These are phyloP conservation scores for Sinopyrophorus schimmeli DNA, from an alignment of 2,888 invertebrate genomes.

Conservation along the genomic window DNA sequence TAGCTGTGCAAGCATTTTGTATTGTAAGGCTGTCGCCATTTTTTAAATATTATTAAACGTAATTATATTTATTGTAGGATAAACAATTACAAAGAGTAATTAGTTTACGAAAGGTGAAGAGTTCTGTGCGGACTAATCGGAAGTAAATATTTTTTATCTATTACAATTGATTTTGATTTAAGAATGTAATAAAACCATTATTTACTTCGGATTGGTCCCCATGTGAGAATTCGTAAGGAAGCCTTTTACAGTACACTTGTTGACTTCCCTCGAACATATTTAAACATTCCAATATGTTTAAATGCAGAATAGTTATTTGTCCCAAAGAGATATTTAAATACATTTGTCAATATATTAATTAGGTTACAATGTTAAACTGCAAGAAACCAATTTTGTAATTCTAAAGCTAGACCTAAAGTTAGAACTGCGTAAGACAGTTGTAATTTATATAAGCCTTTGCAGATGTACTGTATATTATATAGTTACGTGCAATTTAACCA, in stretches of 20 bases:
- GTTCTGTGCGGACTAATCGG: conserved; percentile 8
- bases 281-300: conserved; percentile 50
- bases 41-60: conserved; percentile 48
- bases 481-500: conserved; percentile 51
- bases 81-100: conserved; percentile 26
- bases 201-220: no score
- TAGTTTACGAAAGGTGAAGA: conserved; percentile 30
- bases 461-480: conserved; percentile 52
- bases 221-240: conserved; percentile 12
- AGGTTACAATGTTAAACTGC: conserved; percentile 30
- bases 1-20: conserved; percentile 46
- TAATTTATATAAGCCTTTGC: conserved; percentile 55
- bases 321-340: conserved; percentile 43
- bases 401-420: conserved; percentile 50
- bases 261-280: conserved; percentile 39
- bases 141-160: not conserved
- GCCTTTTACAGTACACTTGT: conserved; percentile 23
- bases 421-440: conserved; percentile 52
- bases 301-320: conserved; percentile 33
- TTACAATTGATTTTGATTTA: not conserved
- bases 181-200: no score
- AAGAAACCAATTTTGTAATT: conserved; percentile 50
- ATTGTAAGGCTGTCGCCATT: conserved; percentile 50
- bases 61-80: conserved; percentile 37
- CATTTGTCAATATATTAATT: conserved; percentile 52